Conservation (phyloP, 1,140 invertebrate species). For the Zaprionus camerounensis region DNA sequence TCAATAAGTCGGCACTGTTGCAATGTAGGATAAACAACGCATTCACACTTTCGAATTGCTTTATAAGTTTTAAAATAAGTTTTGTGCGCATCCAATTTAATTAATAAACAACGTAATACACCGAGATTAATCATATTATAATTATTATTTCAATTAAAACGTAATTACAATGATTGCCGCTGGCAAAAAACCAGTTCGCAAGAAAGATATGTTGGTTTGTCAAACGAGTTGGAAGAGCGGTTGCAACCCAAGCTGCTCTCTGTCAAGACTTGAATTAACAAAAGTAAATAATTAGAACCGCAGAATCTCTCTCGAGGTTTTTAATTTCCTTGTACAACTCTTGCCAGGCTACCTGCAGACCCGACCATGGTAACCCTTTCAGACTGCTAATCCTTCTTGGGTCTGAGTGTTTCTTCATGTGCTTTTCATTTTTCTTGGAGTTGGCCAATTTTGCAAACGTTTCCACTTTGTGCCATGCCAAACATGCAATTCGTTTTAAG, state of each 20-base stretch:
- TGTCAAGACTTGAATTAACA: not conserved
- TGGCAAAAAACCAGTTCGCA: not conserved
- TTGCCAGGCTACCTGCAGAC: not conserved
- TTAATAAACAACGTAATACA: not conserved
- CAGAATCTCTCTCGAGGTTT: not conserved
- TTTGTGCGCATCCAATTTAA: not conserved
- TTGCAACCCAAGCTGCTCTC: not conserved
- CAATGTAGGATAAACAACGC: not conserved
- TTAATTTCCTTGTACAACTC: not conserved
- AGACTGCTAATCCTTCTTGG: conserved; percentile 7
- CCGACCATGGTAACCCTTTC: not conserved
- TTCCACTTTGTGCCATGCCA: conserved; percentile 35
- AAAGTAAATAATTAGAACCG: not conserved
- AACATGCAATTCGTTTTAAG: conserved; percentile 59
- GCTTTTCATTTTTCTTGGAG: not conserved
- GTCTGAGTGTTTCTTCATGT: conserved; percentile 1
- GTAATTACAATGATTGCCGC: not conserved
- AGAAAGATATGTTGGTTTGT: not conserved
- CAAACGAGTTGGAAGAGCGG: not conserved
- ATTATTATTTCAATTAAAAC: not conserved
- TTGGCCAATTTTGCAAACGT: conserved; percentile 1
- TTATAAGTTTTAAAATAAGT: not conserved
- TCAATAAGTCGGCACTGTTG: conserved; percentile 23
- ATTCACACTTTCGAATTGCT: not conserved
- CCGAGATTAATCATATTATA: not conserved